Evolutionary conservation across 2,888 invertebrate species (phyloP).

Genomic region (Lysandra coridon): DNA sequence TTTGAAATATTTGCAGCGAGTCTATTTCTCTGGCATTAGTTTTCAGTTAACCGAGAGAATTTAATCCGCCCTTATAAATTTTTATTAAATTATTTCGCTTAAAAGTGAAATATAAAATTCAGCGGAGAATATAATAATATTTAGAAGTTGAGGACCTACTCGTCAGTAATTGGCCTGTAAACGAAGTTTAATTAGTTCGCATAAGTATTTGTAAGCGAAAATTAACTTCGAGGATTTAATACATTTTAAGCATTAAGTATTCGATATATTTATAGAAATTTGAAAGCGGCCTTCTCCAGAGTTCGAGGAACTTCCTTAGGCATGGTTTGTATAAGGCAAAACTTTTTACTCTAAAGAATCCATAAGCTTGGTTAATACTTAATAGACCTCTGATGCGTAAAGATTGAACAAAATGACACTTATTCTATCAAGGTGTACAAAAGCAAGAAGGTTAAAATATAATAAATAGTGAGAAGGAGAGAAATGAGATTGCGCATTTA

Average conservation of each 20-base stretch:
- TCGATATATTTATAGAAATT: not conserved
- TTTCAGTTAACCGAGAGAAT: not conserved
- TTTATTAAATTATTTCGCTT: not conserved
- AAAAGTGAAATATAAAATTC: not conserved
- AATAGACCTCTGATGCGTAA: not conserved
- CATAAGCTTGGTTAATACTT: not conserved
- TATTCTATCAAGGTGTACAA: not conserved
- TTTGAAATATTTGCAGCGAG: not conserved
- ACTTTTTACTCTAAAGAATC: not conserved
- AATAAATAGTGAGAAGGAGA: not conserved
- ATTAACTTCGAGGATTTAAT: constrained; percentile 12
- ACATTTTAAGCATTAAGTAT: not conserved
- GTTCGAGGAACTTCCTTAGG: not conserved
- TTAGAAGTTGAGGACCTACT: not conserved
- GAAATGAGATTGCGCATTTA: not conserved
- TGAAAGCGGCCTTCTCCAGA: not conserved
- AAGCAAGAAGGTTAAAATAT: not conserved
- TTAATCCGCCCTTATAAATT: constrained; percentile 14
- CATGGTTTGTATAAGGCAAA: not conserved
- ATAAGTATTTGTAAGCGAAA: constrained; percentile 18
- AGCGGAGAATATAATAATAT: not conserved
- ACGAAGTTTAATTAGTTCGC: constrained; percentile 24
- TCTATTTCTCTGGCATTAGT: constrained; percentile 4
- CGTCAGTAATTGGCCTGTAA: constrained; percentile 17
- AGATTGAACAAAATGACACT: not conserved